These are phyloP conservation scores for Ichneumoninae sp. DNA, from an alignment of 2,888 invertebrate genomes.

Conservation along the genomic window DNA sequence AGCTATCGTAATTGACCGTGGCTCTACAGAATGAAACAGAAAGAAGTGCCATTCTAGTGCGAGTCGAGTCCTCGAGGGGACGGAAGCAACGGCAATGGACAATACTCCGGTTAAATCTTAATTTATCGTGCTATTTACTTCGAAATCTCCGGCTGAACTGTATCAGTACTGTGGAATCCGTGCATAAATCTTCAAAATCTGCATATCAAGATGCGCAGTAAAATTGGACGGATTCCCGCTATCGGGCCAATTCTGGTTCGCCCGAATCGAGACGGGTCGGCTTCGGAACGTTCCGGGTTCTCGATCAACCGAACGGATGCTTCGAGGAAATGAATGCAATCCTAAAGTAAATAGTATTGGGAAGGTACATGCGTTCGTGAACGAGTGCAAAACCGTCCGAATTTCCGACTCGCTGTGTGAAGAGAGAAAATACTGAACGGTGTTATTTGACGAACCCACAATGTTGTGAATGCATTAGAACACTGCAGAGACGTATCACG, in stretches of 20 bases:
- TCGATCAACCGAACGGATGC: background rate
- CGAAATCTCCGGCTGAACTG: background rate
- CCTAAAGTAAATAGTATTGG: background rate
- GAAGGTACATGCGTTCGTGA: background rate
- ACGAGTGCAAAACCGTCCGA: background rate
- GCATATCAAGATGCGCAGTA: background rate
- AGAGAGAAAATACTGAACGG: background rate
- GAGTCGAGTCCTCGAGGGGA: background rate
- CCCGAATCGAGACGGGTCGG: background rate
- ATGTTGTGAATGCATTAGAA: background rate
- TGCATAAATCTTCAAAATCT: constrained; percentile 1
- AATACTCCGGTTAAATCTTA: background rate
- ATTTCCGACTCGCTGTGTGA: background rate
- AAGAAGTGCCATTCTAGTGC: background rate
- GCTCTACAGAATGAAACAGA: background rate
- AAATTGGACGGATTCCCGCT: background rate
- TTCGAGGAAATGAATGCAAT: constrained; percentile 4
- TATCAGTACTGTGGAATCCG: background rate
- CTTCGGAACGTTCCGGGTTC: background rate
- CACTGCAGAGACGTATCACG: background rate
- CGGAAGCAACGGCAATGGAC: background rate
- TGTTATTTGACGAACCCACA: background rate
- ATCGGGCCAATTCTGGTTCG: background rate
- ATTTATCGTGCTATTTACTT: constrained; percentile 3
- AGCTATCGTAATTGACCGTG: background rate